A percentile compares a stretch with the other conserved stretches of the same genome.
phyloP scores from a whole-genome alignment of 2,113 vertebrate genomes.

The Phocoena sinus region DNA sequence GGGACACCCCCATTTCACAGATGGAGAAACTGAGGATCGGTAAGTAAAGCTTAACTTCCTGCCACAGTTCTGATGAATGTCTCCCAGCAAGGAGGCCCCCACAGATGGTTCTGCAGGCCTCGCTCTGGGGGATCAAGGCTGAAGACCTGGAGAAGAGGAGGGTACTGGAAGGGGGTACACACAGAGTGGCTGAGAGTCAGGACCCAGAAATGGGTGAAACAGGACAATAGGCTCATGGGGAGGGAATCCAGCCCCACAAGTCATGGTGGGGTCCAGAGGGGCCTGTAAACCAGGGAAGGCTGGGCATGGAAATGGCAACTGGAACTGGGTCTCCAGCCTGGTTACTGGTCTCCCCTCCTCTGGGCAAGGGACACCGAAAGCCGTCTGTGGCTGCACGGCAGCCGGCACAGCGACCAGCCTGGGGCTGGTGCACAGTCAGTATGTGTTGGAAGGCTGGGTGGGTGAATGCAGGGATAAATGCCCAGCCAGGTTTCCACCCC shows the following conservation, averaged over 20 bases:
- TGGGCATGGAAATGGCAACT: not conserved
- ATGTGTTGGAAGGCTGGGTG: no score
- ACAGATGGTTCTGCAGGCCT: not conserved
- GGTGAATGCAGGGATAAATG: no score
- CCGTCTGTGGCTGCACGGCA: not conserved
- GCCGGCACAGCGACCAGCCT: rapidly evolving
- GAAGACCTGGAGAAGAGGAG: not conserved
- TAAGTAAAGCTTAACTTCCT: not conserved
- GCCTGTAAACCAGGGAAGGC: not conserved
- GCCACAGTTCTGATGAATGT: no score
- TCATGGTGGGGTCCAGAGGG: rapidly evolving
- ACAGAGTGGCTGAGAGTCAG: not conserved
- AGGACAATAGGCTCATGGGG: not conserved
- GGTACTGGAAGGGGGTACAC: not conserved
- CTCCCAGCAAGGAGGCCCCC: not conserved
- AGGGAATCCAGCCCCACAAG: not conserved
- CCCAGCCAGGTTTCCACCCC: not conserved
- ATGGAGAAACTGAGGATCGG: not conserved
- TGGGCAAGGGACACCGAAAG: not conserved
- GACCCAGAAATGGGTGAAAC: not conserved
- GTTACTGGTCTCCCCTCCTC: not conserved
- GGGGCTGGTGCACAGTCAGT: rapidly evolving
- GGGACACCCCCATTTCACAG: not conserved
- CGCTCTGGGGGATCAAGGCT: not conserved
- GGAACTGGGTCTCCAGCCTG: rapidly evolving